phyloP scores from a whole-genome alignment of 2,113 vertebrate species.

The Hiodon alosoides region DNA sequence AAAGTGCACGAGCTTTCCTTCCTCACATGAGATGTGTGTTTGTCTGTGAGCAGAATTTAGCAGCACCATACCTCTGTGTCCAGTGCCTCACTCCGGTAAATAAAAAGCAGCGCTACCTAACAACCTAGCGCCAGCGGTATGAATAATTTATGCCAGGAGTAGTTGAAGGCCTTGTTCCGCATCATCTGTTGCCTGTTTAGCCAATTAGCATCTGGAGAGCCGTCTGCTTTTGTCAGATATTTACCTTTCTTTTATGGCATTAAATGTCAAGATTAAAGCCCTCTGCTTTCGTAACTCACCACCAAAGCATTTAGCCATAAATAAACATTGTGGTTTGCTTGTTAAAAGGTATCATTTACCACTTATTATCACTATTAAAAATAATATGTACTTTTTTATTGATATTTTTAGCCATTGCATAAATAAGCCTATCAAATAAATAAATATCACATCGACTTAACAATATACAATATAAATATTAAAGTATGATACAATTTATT shows the following conservation, averaged over 20 bases:
- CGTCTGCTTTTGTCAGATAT: constrained; percentile 22
- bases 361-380: too few relatives aligned
- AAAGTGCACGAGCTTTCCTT: too few relatives aligned
- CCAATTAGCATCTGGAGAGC: constrained; percentile 19
- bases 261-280: neutral
- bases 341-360: neutral
- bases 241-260: constrained; percentile 15
- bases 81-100: too few relatives aligned
- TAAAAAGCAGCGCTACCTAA: constrained; percentile 7
- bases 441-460: too few relatives aligned
- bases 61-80: too few relatives aligned
- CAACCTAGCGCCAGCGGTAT: constrained; percentile 12
- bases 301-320: constrained; percentile 9
- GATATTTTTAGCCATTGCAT: too few relatives aligned
- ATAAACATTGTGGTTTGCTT: constrained; percentile 16
- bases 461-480: too few relatives aligned
- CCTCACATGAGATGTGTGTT: too few relatives aligned
- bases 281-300: neutral
- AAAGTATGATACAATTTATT: constrained; percentile 6
- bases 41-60: too few relatives aligned
- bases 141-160: constrained; percentile 34
- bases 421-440: too few relatives aligned
- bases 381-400: too few relatives aligned
- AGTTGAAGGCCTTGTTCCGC: constrained; percentile 25
- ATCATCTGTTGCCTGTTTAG: constrained; percentile 15